Evolutionary conservation across 2,797 vertebrate genomes (phyloP).

Genomic region (Limosa lapponica): DNA sequence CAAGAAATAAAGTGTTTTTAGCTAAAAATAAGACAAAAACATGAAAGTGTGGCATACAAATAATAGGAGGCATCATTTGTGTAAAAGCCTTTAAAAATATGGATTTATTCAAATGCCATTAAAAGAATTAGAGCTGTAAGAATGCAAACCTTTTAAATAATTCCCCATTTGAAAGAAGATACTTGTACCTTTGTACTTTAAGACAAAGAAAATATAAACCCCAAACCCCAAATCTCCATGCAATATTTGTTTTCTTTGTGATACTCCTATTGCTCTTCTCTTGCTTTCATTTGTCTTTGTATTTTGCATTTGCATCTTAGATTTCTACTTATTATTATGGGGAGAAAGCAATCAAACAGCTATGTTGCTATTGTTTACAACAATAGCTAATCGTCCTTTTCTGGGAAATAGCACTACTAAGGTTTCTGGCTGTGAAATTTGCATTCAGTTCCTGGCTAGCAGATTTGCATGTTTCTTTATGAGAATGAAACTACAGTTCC

Average conservation of each 20-base stretch:
- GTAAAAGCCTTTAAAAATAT: neutral
- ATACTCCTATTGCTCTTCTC: neutral
- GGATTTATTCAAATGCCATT: constrained; percentile 36
- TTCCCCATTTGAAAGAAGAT: constrained; percentile 18
- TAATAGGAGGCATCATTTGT: neutral
- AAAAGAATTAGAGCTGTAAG: constrained; percentile 47
- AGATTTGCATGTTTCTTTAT: neutral
- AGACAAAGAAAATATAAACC: constrained; percentile 35
- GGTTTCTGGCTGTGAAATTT: neutral
- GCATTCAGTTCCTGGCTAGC: neutral
- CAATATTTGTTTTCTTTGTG: constrained; percentile 37
- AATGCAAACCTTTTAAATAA: constrained; percentile 43
- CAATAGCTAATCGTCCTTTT: neutral
- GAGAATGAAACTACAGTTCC: constrained; percentile 25
- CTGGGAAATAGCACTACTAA: neutral
- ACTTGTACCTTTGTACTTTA: constrained; percentile 39
- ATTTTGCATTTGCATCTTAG: constrained; percentile 25
- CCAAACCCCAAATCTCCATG: constrained; percentile 1
- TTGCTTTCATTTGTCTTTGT: neutral
- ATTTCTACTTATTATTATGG: neutral
- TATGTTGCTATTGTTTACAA: neutral
- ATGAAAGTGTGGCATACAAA: neutral
- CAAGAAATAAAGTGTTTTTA: neutral
- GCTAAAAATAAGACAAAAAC: neutral
- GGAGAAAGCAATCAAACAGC: neutral